A percentile compares a stretch with the other conserved stretches of the same genome.
These are phyloP conservation scores for Campaea margaritaria DNA, from an alignment of 2,888 invertebrate species.

Conservation along the genomic window DNA sequence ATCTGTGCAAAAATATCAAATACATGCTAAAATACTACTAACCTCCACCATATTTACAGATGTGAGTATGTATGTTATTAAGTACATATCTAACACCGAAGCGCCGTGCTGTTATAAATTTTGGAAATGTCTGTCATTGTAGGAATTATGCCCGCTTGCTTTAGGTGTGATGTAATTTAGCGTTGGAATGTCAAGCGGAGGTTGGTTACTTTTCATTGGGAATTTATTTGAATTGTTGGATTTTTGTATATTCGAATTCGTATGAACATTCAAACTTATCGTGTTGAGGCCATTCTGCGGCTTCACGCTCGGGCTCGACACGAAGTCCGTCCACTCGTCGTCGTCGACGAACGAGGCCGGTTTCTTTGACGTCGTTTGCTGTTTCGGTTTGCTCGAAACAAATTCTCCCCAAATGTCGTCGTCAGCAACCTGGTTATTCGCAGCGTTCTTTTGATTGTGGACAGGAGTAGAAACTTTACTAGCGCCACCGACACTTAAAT, in stretches of 20 bases:
- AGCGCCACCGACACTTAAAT: constrained; percentile 59
- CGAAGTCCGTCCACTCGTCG: constrained; percentile 82
- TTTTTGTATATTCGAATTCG: constrained; percentile 74
- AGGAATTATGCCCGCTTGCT: constrained; percentile 63
- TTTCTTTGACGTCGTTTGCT: constrained; percentile 58
- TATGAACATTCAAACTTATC: constrained; percentile 78
- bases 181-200: constrained; percentile 72
- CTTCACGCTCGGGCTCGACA: constrained; percentile 75
- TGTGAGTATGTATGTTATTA: constrained; percentile 61
- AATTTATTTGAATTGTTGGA: constrained; percentile 57
- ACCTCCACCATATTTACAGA: constrained; percentile 43
- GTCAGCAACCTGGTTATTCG: constrained; percentile 62
- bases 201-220: constrained; percentile 61
- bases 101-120: constrained; percentile 77
- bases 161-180: constrained; percentile 81
- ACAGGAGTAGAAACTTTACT: constrained; percentile 71
- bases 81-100: constrained; percentile 56
- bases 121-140: constrained; percentile 79
- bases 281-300: constrained; percentile 78
- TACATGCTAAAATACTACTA: constrained; percentile 27
- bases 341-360: constrained; percentile 65
- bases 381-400: constrained; percentile 80
- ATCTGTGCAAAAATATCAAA: constrained; percentile 33
- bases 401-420: constrained; percentile 88
- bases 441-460: constrained; percentile 56